Base-by-base conservation (phyloP, 2,888 invertebrate genomes). In the Cataglyphis cursor region DNA sequence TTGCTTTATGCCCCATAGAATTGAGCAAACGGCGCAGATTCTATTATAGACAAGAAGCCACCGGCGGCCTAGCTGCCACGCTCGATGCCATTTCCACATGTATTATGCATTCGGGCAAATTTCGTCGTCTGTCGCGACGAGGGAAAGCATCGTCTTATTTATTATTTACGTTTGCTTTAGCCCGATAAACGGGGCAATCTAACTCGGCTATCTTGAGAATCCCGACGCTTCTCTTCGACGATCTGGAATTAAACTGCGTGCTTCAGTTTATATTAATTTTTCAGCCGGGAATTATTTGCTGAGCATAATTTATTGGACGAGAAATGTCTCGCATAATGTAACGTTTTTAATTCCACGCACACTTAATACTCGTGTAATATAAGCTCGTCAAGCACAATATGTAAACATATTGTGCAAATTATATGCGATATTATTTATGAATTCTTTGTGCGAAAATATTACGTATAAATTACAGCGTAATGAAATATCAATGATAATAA, bases 21-120 rank as follows among this genome's bases (percentile, higher is more conserved):
- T 93, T 90, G 93, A 92, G 91, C 90, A 91, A 92, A 92, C 90
- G 91, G 92, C 90, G 89, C 89, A 94, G 94, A 94, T 94, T 94
- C 94, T 93, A 94, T 94, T 94, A 94, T 92, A 93, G 94, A 94
- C 93, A 93, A 93, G 93, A 90, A 92, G 85, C 91, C 92, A 89
- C 86, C 88, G 81, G 48, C 64, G 89, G 90, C 91, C 91, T 92
- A 91, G 92, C 89, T 89, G 90, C 88, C 89, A 83, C 88, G 90
- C 90, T 88, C 92, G 88, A 90, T 91, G 92, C 89, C 89, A 90
- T 92, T 92, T 91, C 84, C 83, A 89, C 91, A 93, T 94, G 92
- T 93, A 93, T 94, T 92, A 93, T 94, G 93, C 92, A 94, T 94
- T 85, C 85, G 86, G 92, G 93, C 93, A 93, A 94, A 94, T 94